Evolutionary conservation across 2,113 vertebrate species (phyloP).

Genomic region (Pelusios castaneus): DNA sequence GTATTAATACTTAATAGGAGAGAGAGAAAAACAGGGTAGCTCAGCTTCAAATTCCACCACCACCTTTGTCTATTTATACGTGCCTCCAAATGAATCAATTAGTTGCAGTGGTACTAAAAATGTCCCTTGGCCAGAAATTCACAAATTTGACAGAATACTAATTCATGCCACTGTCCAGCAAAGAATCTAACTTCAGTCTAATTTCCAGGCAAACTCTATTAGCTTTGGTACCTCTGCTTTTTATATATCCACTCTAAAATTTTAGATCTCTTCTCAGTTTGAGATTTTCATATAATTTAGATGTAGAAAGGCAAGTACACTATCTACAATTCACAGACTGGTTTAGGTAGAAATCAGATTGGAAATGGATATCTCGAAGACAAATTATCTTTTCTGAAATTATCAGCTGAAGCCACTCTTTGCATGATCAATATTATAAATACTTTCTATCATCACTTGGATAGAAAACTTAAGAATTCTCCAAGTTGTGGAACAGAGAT

Average conservation of each 20-base stretch:
- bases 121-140: not conserved
- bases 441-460: not conserved
- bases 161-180: slow-evolving; percentile 1
- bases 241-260: not conserved
- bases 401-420: not conserved
- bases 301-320: not conserved
- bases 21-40: not conserved
- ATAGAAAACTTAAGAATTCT: not conserved
- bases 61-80: slow-evolving; percentile 11
- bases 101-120: slow-evolving; percentile 19
- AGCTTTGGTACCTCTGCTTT: not conserved
- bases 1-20: not conserved
- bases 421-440: not conserved
- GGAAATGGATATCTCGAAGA: not conserved
- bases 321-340: not conserved
- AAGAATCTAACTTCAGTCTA: not conserved
- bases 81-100: slow-evolving; percentile 4
- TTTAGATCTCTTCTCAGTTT: not conserved
- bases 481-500: not conserved
- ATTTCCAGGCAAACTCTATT: not conserved
- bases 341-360: not conserved
- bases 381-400: not conserved
- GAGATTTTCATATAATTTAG: not conserved
- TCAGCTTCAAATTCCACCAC: not conserved
- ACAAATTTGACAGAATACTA: slow-evolving; percentile 28